Evolutionary conservation across 2,888 invertebrate species (phyloP).

Genomic region (Agrotis puta): DNA sequence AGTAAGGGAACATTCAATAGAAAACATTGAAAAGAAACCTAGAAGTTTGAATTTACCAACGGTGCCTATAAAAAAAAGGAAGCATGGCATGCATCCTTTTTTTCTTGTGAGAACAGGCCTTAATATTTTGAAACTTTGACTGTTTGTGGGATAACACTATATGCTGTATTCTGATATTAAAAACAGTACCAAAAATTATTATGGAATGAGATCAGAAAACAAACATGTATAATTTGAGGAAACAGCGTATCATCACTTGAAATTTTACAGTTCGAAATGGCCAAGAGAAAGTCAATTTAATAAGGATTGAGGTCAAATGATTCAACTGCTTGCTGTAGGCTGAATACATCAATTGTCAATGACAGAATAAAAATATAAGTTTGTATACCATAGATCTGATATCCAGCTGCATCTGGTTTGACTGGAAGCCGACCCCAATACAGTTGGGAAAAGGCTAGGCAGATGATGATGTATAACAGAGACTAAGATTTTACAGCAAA

Average conservation of each 20-base stretch:
- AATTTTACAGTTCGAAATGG: constrained; percentile 43
- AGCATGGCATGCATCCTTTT: too few species aligned
- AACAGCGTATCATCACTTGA: neutral
- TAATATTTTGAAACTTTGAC: too few species aligned
- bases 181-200: constrained; percentile 1
- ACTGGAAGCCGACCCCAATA: too few species aligned
- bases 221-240: neutral
- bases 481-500: too few species aligned
- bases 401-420: too few species aligned
- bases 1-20: neutral
- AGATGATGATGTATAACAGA: too few species aligned
- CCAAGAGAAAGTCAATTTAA: constrained; percentile 56
- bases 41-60: neutral
- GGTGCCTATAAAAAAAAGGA: too few species aligned
- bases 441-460: too few species aligned
- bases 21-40: neutral
- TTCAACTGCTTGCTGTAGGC: constrained; percentile 22
- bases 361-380: constrained; percentile 12
- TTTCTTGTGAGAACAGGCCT: neutral
- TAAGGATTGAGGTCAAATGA: constrained; percentile 50
- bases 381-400: constrained; percentile 29
- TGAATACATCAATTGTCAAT: constrained; percentile 34
- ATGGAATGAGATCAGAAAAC: neutral
- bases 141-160: neutral
- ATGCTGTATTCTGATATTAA: neutral